These are phyloP conservation scores for Antennarius maculatus DNA, from an alignment of 2,797 vertebrate genomes.

Conservation along the genomic window DNA sequence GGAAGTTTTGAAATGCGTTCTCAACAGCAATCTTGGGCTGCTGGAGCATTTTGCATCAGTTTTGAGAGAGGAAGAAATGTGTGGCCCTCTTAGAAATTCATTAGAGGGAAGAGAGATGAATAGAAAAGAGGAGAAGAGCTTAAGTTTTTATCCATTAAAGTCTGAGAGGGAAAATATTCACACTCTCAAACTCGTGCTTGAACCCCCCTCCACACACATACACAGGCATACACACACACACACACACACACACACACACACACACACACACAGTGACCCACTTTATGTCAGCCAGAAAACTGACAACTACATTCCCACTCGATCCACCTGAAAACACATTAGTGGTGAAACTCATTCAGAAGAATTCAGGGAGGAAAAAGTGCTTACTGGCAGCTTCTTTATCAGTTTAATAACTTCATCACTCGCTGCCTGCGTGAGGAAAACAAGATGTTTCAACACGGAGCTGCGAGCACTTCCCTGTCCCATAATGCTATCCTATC, in stretches of 20 bases:
- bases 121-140: constrained; percentile 48
- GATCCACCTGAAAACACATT: constrained; percentile 48
- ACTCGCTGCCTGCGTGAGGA: constrained; percentile 24
- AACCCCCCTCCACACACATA: neutral
- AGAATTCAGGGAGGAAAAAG: constrained; percentile 46
- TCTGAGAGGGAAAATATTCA: constrained; percentile 53
- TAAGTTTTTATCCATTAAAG: constrained; percentile 54
- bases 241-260: neutral
- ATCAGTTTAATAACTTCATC: constrained; percentile 54
- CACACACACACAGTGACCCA: constrained; percentile 45
- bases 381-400: constrained; percentile 47
- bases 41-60: constrained; percentile 42
- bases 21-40: constrained; percentile 44
- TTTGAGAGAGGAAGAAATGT: constrained; percentile 50
- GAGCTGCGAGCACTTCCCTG: constrained; percentile 19
- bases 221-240: too few relatives aligned
- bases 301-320: constrained; percentile 35
- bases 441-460: constrained; percentile 20
- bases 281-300: constrained; percentile 60
- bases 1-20: constrained; percentile 65
- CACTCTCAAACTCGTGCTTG: constrained; percentile 45
- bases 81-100: constrained; percentile 70
- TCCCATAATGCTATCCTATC: constrained; percentile 16
- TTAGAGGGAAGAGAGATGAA: constrained; percentile 50
- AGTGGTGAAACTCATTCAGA: constrained; percentile 41